Percentiles rank a stretch among this genome's conserved stretches.
Conservation (phyloP, 2,113 vertebrate genomes). For the Gopherus flavomarginatus region DNA sequence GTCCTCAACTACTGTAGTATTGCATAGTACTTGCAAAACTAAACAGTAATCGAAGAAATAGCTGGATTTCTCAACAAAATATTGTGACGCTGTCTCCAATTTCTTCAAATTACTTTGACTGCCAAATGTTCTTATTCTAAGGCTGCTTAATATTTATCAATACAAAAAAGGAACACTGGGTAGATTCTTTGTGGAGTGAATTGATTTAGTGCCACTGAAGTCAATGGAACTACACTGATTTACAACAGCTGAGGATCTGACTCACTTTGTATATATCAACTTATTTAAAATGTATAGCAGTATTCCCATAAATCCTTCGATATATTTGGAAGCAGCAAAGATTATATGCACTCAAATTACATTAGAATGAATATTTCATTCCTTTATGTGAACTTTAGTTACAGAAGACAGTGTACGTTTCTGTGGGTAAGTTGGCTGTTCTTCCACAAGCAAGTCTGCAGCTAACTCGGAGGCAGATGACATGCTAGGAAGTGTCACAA, state of each 20-base stretch:
- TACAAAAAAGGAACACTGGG: not conserved
- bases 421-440: not conserved
- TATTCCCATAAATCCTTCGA: not conserved
- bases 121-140: not conserved
- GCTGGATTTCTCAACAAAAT: not conserved
- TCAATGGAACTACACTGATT: not conserved
- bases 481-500: not conserved
- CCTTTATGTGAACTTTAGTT: not conserved
- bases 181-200: not conserved
- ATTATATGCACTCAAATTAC: not conserved
- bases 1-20: not conserved
- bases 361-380: not conserved
- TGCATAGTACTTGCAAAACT: not conserved
- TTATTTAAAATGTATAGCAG: not conserved
- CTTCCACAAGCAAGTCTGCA: not conserved
- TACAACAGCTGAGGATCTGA: rapidly evolving
- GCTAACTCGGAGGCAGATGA: not conserved
- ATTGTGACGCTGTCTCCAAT: not conserved
- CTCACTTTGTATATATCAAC: not conserved
- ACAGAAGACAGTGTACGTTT: not conserved
- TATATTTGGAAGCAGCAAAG: not conserved
- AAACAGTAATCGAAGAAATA: not conserved
- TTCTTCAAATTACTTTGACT: not conserved
- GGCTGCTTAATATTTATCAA: not conserved
- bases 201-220: not conserved